phyloP scores from a whole-genome alignment of 2,113 vertebrate genomes.

The Ardeotis arabs region DNA sequence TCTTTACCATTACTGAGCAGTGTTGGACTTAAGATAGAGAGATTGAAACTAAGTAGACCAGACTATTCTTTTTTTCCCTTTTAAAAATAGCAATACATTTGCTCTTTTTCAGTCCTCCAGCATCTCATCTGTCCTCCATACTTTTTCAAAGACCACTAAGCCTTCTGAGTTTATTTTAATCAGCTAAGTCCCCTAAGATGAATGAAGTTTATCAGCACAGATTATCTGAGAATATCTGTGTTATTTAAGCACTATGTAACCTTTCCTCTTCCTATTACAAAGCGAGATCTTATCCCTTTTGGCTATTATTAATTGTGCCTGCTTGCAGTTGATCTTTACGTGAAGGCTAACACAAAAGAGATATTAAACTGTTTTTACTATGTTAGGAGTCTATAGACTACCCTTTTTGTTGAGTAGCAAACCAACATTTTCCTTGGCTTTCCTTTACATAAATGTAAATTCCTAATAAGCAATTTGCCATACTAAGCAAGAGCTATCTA shows the following conservation, averaged over 20 bases:
- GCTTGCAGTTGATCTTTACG: background rate
- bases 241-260: constrained; percentile 19
- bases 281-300: background rate
- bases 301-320: background rate
- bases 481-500: background rate
- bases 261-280: constrained; percentile 10
- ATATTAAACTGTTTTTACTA: background rate
- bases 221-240: constrained; percentile 14
- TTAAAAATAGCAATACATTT: constrained; percentile 1
- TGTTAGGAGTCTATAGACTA: background rate
- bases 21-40: background rate
- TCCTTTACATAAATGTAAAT: background rate
- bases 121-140: constrained; percentile 2
- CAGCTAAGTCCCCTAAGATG: background rate
- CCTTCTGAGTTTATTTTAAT: constrained; percentile 24
- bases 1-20: background rate
- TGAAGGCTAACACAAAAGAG: background rate
- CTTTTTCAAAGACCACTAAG: constrained; percentile 32
- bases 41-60: background rate
- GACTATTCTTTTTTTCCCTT: background rate
- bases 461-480: background rate
- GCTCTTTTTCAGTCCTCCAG: background rate
- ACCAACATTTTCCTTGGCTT: background rate
- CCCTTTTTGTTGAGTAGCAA: background rate
- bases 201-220: constrained; percentile 33